Conservation (phyloP, 1,140 invertebrate species). For the Triops cancriformis region DNA sequence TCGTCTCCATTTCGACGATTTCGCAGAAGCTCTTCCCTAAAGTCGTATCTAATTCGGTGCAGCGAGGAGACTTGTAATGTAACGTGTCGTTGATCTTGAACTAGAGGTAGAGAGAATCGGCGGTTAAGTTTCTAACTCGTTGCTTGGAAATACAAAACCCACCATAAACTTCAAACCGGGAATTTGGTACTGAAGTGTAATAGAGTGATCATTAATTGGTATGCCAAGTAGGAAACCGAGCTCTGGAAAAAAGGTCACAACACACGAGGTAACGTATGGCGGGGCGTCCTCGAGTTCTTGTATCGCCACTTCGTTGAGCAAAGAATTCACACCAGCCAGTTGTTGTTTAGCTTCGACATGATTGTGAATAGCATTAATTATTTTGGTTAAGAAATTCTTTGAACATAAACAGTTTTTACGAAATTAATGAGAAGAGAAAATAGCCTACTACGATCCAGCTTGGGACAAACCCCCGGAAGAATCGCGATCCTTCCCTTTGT, state of each 20-base stretch:
- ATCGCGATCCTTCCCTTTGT: slow-evolving; percentile 54
- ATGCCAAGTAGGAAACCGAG: slow-evolving; percentile 68
- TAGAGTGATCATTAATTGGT: slow-evolving; percentile 47
- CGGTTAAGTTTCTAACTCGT: slow-evolving; percentile 14
- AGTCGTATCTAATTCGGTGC: slow-evolving; percentile 25
- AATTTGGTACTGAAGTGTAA: slow-evolving; percentile 45
- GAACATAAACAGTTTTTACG: neutral
- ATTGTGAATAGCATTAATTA: slow-evolving; percentile 5
- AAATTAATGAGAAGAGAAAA: slow-evolving; percentile 22
- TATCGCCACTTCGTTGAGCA: slow-evolving; percentile 49
- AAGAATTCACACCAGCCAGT: slow-evolving; percentile 31
- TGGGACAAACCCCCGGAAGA: slow-evolving; percentile 54
- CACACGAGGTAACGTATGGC: slow-evolving; percentile 55
- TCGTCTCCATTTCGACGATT: slow-evolving; percentile 26
- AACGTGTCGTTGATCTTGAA: slow-evolving; percentile 18
- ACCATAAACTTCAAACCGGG: slow-evolving; percentile 61
- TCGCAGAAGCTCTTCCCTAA: slow-evolving; percentile 26
- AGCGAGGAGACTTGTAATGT: slow-evolving; percentile 27
- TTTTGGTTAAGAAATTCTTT: slow-evolving; percentile 37
- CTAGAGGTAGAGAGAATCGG: slow-evolving; percentile 4
- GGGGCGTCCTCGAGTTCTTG: slow-evolving; percentile 59
- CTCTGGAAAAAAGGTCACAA: slow-evolving; percentile 68
- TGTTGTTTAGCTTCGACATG: slow-evolving; percentile 17
- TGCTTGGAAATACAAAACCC: slow-evolving; percentile 32
- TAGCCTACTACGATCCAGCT: slow-evolving; percentile 55